Base-by-base conservation (phyloP, 2,797 vertebrate species). In the Antennarius maculatus region DNA sequence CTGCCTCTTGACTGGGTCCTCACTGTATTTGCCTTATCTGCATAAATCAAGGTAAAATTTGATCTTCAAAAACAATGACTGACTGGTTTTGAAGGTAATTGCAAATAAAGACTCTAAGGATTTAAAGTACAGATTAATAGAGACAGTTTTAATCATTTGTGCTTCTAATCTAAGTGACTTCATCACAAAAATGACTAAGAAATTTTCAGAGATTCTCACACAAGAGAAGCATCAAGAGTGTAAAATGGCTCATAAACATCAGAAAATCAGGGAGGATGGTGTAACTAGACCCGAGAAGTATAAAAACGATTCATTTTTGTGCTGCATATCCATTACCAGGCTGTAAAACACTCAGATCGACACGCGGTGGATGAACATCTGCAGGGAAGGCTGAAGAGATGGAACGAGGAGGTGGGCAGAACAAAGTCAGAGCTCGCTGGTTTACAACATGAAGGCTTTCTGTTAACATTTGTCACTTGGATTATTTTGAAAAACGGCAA, bases 221-320 rank as follows among this genome's bases (percentile, higher is more conserved):
- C 59, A 18, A 6, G 47, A 66, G 47, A 62, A 46, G 43, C 61
- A 59, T 27, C 15, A 64, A 65, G 66, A 61, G 29, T 69, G 70
- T 70, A 61, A 53, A 77, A 71, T 71, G 65, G 58, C 39, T 62
- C 54, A 57, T 79, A 80, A 84, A 82, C 76, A 66, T 74, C 74
- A 73, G 59, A 45, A 79, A 50, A 41, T 53, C 64, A 59, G 66
- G 14, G 17, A 17, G 1, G 54, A 9, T 81, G 80, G 65, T 61
- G 50, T 58, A 61, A 71, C n/a, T 6, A 23, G 23, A 16, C 61
- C 12, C 10, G 47, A 52, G 14, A 78, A 60, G 28, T 27, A 62
- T 55, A 29, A 74, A 55, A 58, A 42, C 4, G 1, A 10, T 64
- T 15, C 43, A 4, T 3, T 66, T 72, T 66, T 6, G 37, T 27